Conservation (phyloP, 1,140 invertebrate genomes). For the Oppia nitens region DNA sequence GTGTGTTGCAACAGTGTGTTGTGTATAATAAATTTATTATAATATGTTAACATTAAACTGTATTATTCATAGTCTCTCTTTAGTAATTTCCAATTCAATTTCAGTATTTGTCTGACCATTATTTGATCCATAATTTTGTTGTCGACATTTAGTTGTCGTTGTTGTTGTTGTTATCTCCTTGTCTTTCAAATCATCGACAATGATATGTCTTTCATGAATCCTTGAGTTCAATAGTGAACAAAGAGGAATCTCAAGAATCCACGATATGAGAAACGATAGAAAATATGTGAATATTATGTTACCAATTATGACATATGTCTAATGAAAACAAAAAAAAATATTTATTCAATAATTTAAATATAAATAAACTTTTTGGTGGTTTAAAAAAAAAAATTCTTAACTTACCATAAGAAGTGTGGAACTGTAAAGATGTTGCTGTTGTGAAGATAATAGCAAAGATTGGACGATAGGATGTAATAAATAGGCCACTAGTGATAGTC, state of each 20-base stretch:
- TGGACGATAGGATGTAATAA: constrained; percentile 10
- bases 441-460: constrained; percentile 11
- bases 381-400: constrained; percentile 1
- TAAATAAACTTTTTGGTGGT: too few relatives aligned
- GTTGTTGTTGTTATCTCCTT: background rate
- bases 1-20: too few relatives aligned
- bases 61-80: constrained; percentile 2
- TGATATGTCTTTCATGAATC: background rate
- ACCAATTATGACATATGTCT: constrained; percentile 15
- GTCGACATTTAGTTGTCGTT: background rate
- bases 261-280: constrained; percentile 11
- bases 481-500: constrained; percentile 12
- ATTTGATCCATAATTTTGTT: background rate
- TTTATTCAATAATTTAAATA: too few relatives aligned
- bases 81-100: constrained; percentile 5
- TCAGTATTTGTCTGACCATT: background rate
- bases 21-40: too few relatives aligned
- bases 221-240: background rate
- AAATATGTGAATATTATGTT: constrained; percentile 16
- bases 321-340: constrained; percentile 2
- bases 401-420: constrained; percentile 7
- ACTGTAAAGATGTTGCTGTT: constrained; percentile 14
- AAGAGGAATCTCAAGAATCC: constrained; percentile 15
- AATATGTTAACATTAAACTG: too few relatives aligned
- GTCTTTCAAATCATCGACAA: background rate